Percentiles rank a stretch among this genome's conserved stretches.
Conservation (phyloP, 2,888 invertebrate species). For the Acrocyrtus sp. region DNA sequence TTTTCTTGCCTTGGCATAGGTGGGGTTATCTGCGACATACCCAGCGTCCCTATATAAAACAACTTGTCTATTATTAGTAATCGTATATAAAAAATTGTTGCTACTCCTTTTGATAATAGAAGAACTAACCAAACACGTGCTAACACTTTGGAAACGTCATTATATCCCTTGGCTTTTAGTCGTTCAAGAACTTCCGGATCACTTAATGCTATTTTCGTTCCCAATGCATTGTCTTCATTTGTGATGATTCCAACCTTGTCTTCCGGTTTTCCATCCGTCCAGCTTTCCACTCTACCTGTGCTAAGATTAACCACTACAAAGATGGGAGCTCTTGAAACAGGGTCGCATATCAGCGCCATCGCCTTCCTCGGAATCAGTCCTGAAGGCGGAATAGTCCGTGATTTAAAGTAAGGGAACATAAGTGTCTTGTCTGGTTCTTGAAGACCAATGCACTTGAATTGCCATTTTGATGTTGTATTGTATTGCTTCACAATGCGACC, state of each 20-base stretch:
- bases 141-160: constrained; percentile 2
- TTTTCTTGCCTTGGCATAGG: constrained; percentile 21
- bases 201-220: neutral
- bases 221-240: neutral
- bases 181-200: constrained; percentile 17
- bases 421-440: constrained; percentile 39
- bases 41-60: constrained; percentile 36
- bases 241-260: neutral
- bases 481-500: constrained; percentile 13
- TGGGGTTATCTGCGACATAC: constrained; percentile 37
- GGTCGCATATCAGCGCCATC: neutral
- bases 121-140: constrained; percentile 11
- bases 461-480: neutral
- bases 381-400: neutral
- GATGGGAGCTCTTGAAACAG: neutral
- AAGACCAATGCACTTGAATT: constrained; percentile 23
- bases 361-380: constrained; percentile 7
- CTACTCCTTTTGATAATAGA: too few relatives aligned
- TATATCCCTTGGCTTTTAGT: constrained; percentile 2
- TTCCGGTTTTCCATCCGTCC: neutral
- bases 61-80: too few relatives aligned
- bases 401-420: constrained; percentile 17
- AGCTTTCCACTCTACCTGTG: constrained; percentile 3
- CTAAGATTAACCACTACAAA: constrained; percentile 28
- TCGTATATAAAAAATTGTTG: too few relatives aligned